These are phyloP conservation scores for Pampus argenteus DNA, from an alignment of 2,797 vertebrate species.

Conservation along the genomic window DNA sequence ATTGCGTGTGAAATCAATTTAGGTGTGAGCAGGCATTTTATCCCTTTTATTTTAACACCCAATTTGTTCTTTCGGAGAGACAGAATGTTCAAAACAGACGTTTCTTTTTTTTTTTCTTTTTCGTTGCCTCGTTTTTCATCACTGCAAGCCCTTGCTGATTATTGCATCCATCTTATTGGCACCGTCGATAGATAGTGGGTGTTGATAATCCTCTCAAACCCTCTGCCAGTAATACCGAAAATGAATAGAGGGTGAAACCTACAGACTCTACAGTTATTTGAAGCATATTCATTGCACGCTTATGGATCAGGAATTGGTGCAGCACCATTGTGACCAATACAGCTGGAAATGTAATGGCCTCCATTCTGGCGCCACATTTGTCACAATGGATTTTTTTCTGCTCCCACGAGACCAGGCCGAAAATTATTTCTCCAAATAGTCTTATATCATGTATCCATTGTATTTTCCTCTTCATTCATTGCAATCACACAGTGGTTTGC, in stretches of 20 bases:
- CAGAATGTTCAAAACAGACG: constrained; percentile 12
- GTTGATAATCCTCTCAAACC: constrained; percentile 75
- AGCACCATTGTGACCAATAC: constrained; percentile 58
- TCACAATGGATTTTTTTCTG: constrained; percentile 72
- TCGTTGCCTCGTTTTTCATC: constrained; percentile 47
- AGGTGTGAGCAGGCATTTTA: background rate
- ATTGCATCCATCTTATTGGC: constrained; percentile 68
- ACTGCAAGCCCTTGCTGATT: constrained; percentile 42
- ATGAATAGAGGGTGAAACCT: constrained; percentile 69
- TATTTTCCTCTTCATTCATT: constrained; percentile 50
- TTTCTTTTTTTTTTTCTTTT: background rate
- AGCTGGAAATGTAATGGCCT: constrained; percentile 66
- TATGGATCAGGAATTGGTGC: constrained; percentile 66
- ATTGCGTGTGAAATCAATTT: constrained; percentile 31
- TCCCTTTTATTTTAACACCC: constrained; percentile 22
- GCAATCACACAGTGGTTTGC: constrained; percentile 41
- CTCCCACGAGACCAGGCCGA: constrained; percentile 57
- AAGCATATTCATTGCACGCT: constrained; percentile 74
- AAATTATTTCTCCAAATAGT: constrained; percentile 79
- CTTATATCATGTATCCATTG: constrained; percentile 69
- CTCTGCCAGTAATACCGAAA: constrained; percentile 71
- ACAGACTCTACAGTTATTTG: constrained; percentile 56
- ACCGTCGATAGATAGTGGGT: constrained; percentile 64
- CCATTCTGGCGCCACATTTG: constrained; percentile 76
- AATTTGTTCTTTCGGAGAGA: background rate